A percentile compares a stretch with the other conserved stretches of the same genome.
Conservation (phyloP, 1,140 invertebrate genomes). For the Phthorimaea operculella region DNA sequence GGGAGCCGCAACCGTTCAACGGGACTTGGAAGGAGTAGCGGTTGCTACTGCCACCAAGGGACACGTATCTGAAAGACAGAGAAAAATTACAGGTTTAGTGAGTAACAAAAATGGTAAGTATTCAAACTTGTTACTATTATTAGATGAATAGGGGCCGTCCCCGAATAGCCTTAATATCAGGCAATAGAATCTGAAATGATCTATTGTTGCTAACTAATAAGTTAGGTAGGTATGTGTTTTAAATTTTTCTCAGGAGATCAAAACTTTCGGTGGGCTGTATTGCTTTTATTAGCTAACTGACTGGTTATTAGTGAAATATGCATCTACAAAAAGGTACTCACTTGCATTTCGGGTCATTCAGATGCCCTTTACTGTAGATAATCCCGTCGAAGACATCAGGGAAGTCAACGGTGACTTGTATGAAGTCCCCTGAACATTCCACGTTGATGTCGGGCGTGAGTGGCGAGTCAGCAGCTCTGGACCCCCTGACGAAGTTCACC, state of each 20-base stretch:
- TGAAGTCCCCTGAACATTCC: constrained; percentile 70
- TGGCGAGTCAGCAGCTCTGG: constrained; percentile 44
- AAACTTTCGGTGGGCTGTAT: no score
- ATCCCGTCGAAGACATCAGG: constrained; percentile 75
- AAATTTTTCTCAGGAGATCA: no score
- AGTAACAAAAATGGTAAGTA: no score
- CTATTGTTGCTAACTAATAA: no score
- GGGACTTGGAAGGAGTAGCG: constrained; percentile 73
- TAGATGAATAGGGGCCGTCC: neutral
- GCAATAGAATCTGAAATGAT: no score
- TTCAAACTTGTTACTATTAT: no score
- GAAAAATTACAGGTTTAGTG: no score
- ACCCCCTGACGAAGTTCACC: constrained; percentile 57
- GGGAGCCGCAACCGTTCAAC: constrained; percentile 71
- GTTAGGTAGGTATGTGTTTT: no score
- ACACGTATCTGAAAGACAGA: constrained; percentile 68
- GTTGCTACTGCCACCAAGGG: constrained; percentile 66
- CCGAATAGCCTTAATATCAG: no score
- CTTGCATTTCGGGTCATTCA: constrained; percentile 75
- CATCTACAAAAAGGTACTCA: constrained; percentile 38
- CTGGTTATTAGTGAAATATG: no score
- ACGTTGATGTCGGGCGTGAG: constrained; percentile 70
- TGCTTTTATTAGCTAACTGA: no score
- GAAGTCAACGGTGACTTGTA: constrained; percentile 75
- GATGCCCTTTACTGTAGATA: constrained; percentile 78